Evolutionary conservation across 2,797 vertebrate species (phyloP).

Genomic region (Enteromius thamalakanensis): DNA sequence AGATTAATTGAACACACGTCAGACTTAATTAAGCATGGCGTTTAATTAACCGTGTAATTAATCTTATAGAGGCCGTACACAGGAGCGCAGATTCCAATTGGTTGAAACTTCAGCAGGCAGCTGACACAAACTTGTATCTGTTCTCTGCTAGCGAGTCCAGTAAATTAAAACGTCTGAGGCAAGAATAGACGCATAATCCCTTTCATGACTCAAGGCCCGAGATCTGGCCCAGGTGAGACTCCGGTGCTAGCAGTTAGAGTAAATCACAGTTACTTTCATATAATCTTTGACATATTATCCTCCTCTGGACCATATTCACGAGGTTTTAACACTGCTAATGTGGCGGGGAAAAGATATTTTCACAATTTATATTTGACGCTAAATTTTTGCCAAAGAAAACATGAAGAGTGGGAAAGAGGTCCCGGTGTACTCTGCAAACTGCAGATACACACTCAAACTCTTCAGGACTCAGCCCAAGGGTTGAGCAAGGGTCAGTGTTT

Average conservation of each 20-base stretch:
- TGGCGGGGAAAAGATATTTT: slow-evolving; percentile 53
- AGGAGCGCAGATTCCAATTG: slow-evolving; percentile 58
- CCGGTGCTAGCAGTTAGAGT: slow-evolving; percentile 23
- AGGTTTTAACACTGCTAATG: slow-evolving; percentile 55
- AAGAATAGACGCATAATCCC: slow-evolving; percentile 71
- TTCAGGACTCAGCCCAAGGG: slow-evolving; percentile 15
- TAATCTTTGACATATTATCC: slow-evolving; percentile 47
- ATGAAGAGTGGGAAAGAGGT: slow-evolving; percentile 35
- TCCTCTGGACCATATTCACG: slow-evolving; percentile 49
- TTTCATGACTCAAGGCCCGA: slow-evolving; percentile 63
- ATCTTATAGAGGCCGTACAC: slow-evolving; percentile 79
- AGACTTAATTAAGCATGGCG: slow-evolving; percentile 83
- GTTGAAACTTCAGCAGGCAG: slow-evolving; percentile 73
- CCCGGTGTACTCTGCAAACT: slow-evolving; percentile 20
- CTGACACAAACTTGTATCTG: slow-evolving; percentile 65
- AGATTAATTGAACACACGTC: slow-evolving; percentile 84
- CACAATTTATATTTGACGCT: slow-evolving; percentile 52
- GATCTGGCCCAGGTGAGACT: slow-evolving; percentile 60
- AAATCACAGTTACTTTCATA: slow-evolving; percentile 48
- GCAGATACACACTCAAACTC: slow-evolving; percentile 21
- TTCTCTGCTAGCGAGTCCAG: slow-evolving; percentile 37
- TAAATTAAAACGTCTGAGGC: slow-evolving; percentile 56
- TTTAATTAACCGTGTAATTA: slow-evolving; percentile 86
- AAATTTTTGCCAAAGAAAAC: slow-evolving; percentile 51
- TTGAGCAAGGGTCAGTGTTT: slow-evolving; percentile 41